These are phyloP conservation scores for Gisinianus flammeolus DNA, from an alignment of 2,888 invertebrate species.

Conservation along the genomic window DNA sequence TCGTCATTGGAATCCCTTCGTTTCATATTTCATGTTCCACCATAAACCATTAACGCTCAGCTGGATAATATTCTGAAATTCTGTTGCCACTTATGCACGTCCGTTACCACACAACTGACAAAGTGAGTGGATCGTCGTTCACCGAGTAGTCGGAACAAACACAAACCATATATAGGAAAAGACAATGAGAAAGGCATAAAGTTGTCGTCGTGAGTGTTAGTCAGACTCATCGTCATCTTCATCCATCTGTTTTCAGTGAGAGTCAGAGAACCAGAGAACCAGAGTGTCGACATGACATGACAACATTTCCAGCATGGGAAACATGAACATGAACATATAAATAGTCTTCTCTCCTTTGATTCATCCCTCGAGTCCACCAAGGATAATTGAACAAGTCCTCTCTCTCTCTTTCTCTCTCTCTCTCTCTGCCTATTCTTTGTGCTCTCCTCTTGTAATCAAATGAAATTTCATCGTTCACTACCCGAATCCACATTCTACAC, in stretches of 20 bases:
- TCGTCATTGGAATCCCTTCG: neutral
- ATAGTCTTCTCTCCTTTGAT: conserved; percentile 30
- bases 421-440: neutral
- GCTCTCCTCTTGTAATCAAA: neutral
- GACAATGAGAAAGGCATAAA: neutral
- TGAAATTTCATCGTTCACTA: neutral
- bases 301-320: neutral
- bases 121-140: too few relatives aligned
- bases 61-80: neutral
- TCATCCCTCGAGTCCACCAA: conserved; percentile 32
- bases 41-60: neutral
- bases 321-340: conserved; percentile 2
- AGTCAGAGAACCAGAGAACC: neutral
- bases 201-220: too few relatives aligned
- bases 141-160: too few relatives aligned
- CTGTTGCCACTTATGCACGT: neutral
- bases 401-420: conserved; percentile 3
- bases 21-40: neutral
- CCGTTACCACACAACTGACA: too few relatives aligned
- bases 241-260: neutral
- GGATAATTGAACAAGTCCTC: conserved; percentile 30
- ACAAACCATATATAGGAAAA: too few relatives aligned
- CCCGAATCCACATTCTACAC: neutral
- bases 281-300: neutral
- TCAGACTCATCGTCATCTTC: too few relatives aligned